Conservation (phyloP, 2,888 invertebrate genomes). For the Mongoloraphidia duomilia region DNA sequence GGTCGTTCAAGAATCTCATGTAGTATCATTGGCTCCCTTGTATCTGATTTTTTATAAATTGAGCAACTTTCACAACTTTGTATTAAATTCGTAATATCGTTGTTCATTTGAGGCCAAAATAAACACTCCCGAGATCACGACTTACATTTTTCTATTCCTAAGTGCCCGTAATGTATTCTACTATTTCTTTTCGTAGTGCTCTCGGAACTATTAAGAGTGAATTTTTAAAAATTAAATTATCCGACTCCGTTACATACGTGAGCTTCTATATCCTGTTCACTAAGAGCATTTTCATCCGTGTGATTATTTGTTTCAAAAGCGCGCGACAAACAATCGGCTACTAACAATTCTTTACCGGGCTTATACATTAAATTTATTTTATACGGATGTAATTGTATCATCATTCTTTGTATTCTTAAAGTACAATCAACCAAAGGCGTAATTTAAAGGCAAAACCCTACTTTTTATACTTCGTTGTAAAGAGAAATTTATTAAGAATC, state of each 20-base stretch:
- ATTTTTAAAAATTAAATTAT: background rate
- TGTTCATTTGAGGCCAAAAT: slow-evolving; percentile 2
- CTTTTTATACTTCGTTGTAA: too few species aligned
- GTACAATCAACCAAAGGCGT: too few species aligned
- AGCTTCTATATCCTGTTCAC: too few species aligned
- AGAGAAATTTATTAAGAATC: too few species aligned
- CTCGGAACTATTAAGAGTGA: background rate
- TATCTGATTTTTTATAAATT: background rate
- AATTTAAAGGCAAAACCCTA: too few species aligned
- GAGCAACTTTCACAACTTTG: background rate
- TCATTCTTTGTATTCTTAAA: too few species aligned
- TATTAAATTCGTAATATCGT: slow-evolving; percentile 3
- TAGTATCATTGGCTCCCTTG: background rate
- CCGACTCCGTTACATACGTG: background rate
- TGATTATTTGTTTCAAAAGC: too few species aligned
- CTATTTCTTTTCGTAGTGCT: background rate
- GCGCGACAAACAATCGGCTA: too few species aligned
- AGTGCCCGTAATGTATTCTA: slow-evolving; percentile 2
- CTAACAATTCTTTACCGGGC: too few species aligned
- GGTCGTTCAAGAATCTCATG: background rate
- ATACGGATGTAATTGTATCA: too few species aligned
- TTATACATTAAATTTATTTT: too few species aligned
- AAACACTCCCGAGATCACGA: background rate
- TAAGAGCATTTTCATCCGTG: too few species aligned
- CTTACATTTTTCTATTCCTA: slow-evolving; percentile 1